Evolutionary conservation across 2,888 invertebrate species (phyloP).

Genomic region (Drosophila niveifrons): DNA sequence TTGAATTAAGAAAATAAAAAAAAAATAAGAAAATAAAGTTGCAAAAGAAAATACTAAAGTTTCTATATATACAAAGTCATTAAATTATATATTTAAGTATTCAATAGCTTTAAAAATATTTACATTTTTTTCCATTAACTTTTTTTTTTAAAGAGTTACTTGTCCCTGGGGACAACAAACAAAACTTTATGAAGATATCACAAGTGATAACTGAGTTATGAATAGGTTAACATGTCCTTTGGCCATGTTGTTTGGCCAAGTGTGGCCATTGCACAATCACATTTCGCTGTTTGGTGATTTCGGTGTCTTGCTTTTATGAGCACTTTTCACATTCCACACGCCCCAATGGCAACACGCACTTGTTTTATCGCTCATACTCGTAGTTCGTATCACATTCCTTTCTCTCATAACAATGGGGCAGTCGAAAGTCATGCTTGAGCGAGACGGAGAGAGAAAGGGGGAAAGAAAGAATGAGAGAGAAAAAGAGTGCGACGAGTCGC

Average conservation of each 20-base stretch:
- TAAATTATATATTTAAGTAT: too few relatives aligned
- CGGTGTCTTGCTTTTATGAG: conserved; percentile 60
- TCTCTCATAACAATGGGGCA: conserved; percentile 60
- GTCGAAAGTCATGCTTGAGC: conserved; percentile 24
- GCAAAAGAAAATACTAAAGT: too few relatives aligned
- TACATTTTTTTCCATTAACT: background rate
- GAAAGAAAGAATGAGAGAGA: background rate
- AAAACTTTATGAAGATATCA: conserved; percentile 21
- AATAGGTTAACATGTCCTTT: conserved; percentile 16
- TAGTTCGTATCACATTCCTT: conserved; percentile 51
- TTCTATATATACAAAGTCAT: too few relatives aligned
- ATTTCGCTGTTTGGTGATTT: conserved; percentile 49
- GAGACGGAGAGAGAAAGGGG: background rate
- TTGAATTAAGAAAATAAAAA: too few relatives aligned
- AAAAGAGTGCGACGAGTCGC: conserved; percentile 16
- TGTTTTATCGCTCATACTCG: conserved; percentile 63
- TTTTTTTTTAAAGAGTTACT: background rate
- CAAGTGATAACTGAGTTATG: conserved; percentile 30
- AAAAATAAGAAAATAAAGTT: too few relatives aligned
- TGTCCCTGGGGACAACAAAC: background rate
- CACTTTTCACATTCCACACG: conserved; percentile 51
- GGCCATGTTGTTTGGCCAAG: background rate
- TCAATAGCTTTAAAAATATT: too few relatives aligned
- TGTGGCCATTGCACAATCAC: conserved; percentile 37
- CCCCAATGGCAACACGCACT: conserved; percentile 60